Conservation (phyloP, 2,113 vertebrate species). For the Todiramphus chloris region DNA sequence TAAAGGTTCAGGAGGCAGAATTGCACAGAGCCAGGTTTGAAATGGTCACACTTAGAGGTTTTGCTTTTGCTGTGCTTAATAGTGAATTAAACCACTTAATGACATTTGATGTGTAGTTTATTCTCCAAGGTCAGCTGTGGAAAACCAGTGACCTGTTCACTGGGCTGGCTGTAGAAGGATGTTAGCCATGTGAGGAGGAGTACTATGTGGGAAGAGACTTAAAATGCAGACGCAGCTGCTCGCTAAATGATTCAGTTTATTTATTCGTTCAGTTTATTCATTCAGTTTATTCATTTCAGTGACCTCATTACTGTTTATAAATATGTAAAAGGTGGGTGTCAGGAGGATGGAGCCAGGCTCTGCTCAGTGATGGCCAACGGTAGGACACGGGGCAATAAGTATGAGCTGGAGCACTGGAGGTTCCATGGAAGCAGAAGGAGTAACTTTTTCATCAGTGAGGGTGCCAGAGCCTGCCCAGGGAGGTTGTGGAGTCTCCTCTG, state of each 20-base stretch:
- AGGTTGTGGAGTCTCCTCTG: no score
- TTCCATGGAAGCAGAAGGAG: no score
- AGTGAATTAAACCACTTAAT: background rate
- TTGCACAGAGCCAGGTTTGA: background rate
- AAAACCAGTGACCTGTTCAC: background rate
- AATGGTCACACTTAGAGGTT: background rate
- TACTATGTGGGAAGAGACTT: background rate
- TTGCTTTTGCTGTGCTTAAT: background rate
- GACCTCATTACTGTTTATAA: no score
- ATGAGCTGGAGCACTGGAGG: no score
- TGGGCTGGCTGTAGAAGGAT: background rate
- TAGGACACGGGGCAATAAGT: no score
- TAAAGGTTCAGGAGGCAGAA: background rate
- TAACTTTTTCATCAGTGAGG: no score
- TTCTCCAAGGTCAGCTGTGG: background rate
- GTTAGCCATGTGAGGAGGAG: background rate
- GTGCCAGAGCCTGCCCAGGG: no score
- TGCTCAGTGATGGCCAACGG: no score
- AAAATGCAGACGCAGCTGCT: background rate
- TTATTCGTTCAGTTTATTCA: no score
- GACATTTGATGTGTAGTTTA: background rate
- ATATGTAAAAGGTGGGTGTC: no score
- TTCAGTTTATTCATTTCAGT: background rate
- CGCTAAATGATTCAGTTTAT: background rate
- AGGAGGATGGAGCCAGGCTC: no score